phyloP scores from a whole-genome alignment of 2,113 vertebrate genomes.

The Colossoma macropomum region DNA sequence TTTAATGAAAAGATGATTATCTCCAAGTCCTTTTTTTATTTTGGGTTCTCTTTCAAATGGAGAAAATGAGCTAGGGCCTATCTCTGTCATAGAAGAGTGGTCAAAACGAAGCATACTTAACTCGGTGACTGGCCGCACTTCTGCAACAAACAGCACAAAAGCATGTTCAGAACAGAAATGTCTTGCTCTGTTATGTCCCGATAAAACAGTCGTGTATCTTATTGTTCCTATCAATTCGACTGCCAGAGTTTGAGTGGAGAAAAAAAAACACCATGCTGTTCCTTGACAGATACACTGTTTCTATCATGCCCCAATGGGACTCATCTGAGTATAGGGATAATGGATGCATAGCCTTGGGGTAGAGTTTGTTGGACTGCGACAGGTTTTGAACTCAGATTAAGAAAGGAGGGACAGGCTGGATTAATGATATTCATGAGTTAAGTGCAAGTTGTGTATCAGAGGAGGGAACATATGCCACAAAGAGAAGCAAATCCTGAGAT shows the following conservation, averaged over 20 bases:
- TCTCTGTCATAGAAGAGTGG: not conserved
- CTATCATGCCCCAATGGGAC: conserved; percentile 69
- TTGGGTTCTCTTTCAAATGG: conserved; percentile 46
- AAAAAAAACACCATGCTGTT: conserved; percentile 57
- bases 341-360: conserved; percentile 72
- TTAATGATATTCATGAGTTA: conserved; percentile 58
- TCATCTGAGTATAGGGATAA: conserved; percentile 72
- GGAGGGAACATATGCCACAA: conserved; percentile 1
- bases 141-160: not conserved
- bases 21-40: conserved; percentile 74
- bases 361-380: conserved; percentile 66
- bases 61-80: not conserved
- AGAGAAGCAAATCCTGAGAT: conserved; percentile 38
- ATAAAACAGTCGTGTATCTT: conserved; percentile 43
- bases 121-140: not conserved
- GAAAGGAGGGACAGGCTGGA: conserved; percentile 50
- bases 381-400: conserved; percentile 77
- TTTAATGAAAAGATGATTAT: conserved; percentile 82
- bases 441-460: conserved; percentile 33
- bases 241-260: conserved; percentile 63
- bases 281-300: conserved; percentile 56
- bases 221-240: conserved; percentile 72
- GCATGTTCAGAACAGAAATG: not conserved
- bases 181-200: conserved; percentile 12
- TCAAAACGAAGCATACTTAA: conserved; percentile 13